Percentiles rank a stretch among this genome's conserved stretches.
Conservation (phyloP, 2,113 vertebrate genomes). For the Clarias batrachus region DNA sequence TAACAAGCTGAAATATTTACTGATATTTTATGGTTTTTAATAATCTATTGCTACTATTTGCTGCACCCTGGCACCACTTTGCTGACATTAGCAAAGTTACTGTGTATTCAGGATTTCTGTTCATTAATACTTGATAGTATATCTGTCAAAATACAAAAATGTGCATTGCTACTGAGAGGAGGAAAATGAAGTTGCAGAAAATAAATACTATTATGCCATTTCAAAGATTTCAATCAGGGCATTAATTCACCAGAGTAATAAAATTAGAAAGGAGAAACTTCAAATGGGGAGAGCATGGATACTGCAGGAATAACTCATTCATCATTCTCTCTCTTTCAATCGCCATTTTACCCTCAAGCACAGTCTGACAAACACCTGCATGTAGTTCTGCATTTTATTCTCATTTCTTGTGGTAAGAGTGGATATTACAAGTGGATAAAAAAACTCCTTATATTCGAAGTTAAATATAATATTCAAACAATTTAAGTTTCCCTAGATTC, state of each 20-base stretch:
- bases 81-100: not conserved
- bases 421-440: not conserved
- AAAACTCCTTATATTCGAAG: not conserved
- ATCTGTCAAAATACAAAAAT: not conserved
- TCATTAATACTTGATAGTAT: not conserved
- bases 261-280: not conserved
- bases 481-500: not conserved
- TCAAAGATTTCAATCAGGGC: not conserved
- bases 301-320: not conserved
- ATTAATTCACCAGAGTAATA: not conserved
- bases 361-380: not conserved
- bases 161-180: not conserved
- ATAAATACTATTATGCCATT: not conserved
- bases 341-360: not conserved
- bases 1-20: not conserved
- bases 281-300: not conserved
- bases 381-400: not conserved
- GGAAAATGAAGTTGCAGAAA: not conserved
- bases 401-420: not conserved
- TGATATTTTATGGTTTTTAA: not conserved
- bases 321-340: not conserved
- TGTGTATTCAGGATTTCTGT: not conserved
- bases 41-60: not conserved
- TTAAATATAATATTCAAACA: not conserved
- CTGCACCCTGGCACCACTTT: not conserved